A percentile compares a stretch with the other conserved stretches of the same genome.
These are phyloP conservation scores for Agonopterix heracliana DNA, from an alignment of 2,888 invertebrate genomes.

Conservation along the genomic window DNA sequence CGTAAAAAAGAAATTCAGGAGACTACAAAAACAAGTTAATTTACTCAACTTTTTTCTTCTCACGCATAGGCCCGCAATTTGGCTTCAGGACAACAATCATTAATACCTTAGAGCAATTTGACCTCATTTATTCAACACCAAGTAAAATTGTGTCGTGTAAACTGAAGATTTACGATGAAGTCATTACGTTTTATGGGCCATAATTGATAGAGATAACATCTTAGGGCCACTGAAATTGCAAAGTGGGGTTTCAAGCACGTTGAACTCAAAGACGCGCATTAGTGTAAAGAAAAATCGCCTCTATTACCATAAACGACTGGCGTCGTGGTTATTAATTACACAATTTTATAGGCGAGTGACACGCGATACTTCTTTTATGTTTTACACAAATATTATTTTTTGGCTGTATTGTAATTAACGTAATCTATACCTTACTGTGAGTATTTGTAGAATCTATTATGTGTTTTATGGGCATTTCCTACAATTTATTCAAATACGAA, in stretches of 20 bases:
- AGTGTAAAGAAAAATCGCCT: slow-evolving; percentile 62
- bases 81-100: slow-evolving; percentile 40
- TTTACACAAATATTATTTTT: slow-evolving; percentile 41
- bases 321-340: slow-evolving; percentile 66
- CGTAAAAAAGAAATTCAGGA: too few relatives aligned
- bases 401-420: slow-evolving; percentile 21
- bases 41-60: slow-evolving; percentile 1
- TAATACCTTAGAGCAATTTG: slow-evolving; percentile 54
- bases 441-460: too few relatives aligned
- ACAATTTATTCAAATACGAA: too few relatives aligned
- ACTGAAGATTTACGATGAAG: slow-evolving; percentile 72
- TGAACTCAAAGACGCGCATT: slow-evolving; percentile 61
- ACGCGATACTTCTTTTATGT: slow-evolving; percentile 49
- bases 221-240: slow-evolving; percentile 64
- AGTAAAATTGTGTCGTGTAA: slow-evolving; percentile 69
- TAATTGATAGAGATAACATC: slow-evolving; percentile 74
- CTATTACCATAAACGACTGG: slow-evolving; percentile 63
- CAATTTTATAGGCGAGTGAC: slow-evolving; percentile 52
- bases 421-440: slow-evolving; percentile 1
- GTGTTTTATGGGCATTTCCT: too few relatives aligned
- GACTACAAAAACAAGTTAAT: not conserved
- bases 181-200: slow-evolving; percentile 73
- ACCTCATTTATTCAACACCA: slow-evolving; percentile 68
- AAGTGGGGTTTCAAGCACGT: slow-evolving; percentile 61
- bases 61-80: slow-evolving; percentile 17